Evolutionary conservation across 2,888 invertebrate species (phyloP), one percentile per base, ranked within the genome.

Genomic region (Sarcophaga rosellei): DNA sequence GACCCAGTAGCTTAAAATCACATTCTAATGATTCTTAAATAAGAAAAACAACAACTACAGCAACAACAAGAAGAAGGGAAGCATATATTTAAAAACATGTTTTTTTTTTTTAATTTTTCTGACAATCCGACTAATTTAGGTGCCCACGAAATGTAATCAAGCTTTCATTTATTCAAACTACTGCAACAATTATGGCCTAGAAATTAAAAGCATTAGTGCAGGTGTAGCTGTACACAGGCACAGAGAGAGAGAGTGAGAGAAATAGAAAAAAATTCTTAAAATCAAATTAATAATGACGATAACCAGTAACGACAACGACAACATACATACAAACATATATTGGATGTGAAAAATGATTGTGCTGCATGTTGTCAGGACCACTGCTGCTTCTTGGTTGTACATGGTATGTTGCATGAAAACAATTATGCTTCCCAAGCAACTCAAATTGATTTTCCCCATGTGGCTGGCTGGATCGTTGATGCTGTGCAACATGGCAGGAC

Each of bases 271-370:
- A 35, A 35, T 10, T 35, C 35, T 35, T 35, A 70, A 68, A 76
- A 63, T 76, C 11, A 76, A 70, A 69, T 70, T 76, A 63, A 63
- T 70, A 76, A 63, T 61, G 17, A 69, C 53, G 53, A 35, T 53
- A 35, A 8, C 23, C 62, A 35, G 35, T 35, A 35, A 35, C 35
- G 35, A 17, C 44, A 59, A 21, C n/a, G 12, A n/a, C 68, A 20
- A 35, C 35, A 35, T 8, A 35, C 35, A 10, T 8, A 10, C 35
- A 35, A 6, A 35, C 35, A 10, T 35, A 35, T 35, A 35, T 35
- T 35, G 10, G 8, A 8, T 35, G 35, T 35, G 35, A 35, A 35
- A 35, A 35, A 35, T 35, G 8, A 45, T 75, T 79, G 35, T 21
- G 17, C 1, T 68, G 5, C 53, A 78, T 73, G 59, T 83, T 70